Evolutionary conservation across 2,888 invertebrate species (phyloP).

Genomic region (Drosophila borealis): DNA sequence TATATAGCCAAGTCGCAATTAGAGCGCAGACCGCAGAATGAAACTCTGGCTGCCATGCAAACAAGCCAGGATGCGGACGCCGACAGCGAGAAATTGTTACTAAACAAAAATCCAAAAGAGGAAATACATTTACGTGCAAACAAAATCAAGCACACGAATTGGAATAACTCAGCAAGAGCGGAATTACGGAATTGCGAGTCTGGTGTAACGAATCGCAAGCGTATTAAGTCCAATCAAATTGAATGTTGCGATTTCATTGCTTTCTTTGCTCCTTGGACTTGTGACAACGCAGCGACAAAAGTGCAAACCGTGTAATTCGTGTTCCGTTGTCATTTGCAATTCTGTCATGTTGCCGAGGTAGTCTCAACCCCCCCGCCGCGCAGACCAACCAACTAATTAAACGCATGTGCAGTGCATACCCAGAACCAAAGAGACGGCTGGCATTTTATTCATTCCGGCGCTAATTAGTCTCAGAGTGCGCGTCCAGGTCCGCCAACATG

Average conservation of each 20-base stretch:
- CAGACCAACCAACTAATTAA: conserved; percentile 59
- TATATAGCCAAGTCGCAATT: conserved; percentile 74
- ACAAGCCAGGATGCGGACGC: conserved; percentile 47
- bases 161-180: conserved; percentile 7
- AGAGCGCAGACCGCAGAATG: conserved; percentile 73
- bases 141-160: conserved; percentile 61
- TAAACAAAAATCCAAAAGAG: conserved; percentile 14
- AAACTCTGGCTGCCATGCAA: conserved; percentile 48
- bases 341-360: conserved; percentile 13
- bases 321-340: conserved; percentile 25
- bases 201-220: conserved; percentile 30
- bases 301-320: conserved; percentile 17
- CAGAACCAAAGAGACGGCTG: conserved; percentile 2
- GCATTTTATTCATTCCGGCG: conserved; percentile 18
- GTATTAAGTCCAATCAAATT: conserved; percentile 64
- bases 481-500: conserved; percentile 36
- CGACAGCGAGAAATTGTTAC: conserved; percentile 18
- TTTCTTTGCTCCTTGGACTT: conserved; percentile 4
- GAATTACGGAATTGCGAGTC: conserved; percentile 21
- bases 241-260: conserved; percentile 23
- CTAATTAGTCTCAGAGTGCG: conserved; percentile 46
- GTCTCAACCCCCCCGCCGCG: background rate
- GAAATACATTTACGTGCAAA: conserved; percentile 65
- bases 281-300: background rate
- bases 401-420: conserved; percentile 53